Evolutionary conservation across 2,888 invertebrate genomes (phyloP), one percentile per base, ranked within the genome.

Genomic region (Agapetus fuscipes): DNA sequence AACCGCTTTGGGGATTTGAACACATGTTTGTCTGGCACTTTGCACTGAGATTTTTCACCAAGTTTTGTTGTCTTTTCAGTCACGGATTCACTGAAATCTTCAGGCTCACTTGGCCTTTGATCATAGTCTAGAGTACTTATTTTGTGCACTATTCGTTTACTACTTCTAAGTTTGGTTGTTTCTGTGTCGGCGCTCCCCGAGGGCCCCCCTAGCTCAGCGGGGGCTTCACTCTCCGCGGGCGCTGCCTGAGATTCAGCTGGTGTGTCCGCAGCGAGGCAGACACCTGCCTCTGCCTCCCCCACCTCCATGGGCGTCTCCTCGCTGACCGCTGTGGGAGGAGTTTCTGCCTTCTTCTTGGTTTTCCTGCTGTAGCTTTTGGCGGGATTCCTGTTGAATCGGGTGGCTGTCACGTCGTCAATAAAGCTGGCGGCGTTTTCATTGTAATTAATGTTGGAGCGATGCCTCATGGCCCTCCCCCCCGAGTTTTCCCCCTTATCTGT

Each of bases 341-440:
- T 14, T 30, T 67, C 66, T 43, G 54, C 53, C 49, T 58, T 66
- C 51, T 59, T 65, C 50, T 60, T 66, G 36, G 56, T 56, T 50
- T 60, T 68, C 51, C 61, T 64, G 30, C 53, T 39, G 39, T 39
- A 49, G 30, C 39, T 50, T 41, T 46, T 48, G 26, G 40, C 42
- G 13, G 37, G 37, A 53, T 55, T 71, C 66, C 50, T 62, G 64
- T 54, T 65, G 62, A 49, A 49, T 55, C 61, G 54, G 55, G 59
- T 49, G 56, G 69, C 49, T 57, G 74, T 59, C 55, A 73, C 41
- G 43, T 58, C 58, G 59, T 71, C 59, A 56, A 61, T 25, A 58
- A 73, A 51, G 59, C 68, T 59, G 61, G 72, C 59, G 65, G 72
- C 65, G 63, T 71, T 64, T 66, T 72, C 62, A 67, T 70, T 61